Conservation (phyloP, 2,797 vertebrate genomes). For the Borostomias antarcticus region DNA sequence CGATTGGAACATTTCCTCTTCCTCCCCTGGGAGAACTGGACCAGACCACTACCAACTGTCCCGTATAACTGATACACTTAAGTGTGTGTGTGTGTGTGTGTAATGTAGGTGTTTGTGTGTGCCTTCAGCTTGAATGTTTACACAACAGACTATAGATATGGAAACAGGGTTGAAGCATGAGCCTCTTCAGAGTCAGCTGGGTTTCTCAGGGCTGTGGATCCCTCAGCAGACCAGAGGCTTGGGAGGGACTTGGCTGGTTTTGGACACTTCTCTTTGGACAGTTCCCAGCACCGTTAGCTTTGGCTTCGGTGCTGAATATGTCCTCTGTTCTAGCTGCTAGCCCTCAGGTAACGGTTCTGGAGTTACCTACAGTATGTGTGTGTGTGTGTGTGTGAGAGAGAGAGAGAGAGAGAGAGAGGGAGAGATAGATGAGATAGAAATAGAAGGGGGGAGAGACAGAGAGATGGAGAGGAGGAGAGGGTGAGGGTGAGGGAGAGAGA, state of each 20-base stretch:
- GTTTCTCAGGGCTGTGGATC: constrained; percentile 5
- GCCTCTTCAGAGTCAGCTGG: too few species aligned
- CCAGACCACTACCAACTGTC: constrained; percentile 60
- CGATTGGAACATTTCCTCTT: too few species aligned
- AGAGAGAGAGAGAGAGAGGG: constrained; percentile 3
- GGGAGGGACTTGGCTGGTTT: too few species aligned
- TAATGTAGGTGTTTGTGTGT: neutral
- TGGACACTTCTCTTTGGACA: too few species aligned
- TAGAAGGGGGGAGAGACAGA: neutral
- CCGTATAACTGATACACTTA: too few species aligned
- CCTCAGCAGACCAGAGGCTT: neutral
- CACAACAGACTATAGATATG: neutral
- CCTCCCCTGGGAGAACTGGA: constrained; percentile 44
- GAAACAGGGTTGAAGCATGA: too few species aligned
- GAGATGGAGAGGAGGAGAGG: neutral
- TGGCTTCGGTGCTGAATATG: constrained; percentile 40
- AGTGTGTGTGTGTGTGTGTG: neutral
- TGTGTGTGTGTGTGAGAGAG: too few species aligned
- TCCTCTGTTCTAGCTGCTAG: constrained; percentile 35
- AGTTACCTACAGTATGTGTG: too few species aligned
- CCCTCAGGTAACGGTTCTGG: too few species aligned
- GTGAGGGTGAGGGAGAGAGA: neutral
- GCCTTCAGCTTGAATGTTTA: neutral
- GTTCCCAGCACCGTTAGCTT: neutral
- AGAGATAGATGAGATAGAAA: neutral